Conservation (phyloP, 2,888 invertebrate species). For the Alentia gelatinosa region DNA sequence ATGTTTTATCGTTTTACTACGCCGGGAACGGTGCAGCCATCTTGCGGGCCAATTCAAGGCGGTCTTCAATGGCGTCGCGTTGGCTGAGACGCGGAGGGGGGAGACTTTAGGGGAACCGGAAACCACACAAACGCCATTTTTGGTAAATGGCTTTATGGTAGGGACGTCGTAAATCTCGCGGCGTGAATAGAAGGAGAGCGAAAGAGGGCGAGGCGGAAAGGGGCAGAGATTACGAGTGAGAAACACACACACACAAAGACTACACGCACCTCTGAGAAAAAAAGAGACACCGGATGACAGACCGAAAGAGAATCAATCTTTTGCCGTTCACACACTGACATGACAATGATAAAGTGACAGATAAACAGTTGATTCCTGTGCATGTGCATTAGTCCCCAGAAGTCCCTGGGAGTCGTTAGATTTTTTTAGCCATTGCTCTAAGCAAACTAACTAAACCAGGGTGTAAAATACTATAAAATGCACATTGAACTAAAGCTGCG, state of each 20-base stretch:
- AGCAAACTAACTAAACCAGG: background rate
- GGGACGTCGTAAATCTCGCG: background rate
- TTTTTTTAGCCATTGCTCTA: background rate
- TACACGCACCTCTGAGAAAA: background rate
- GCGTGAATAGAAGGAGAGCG: background rate
- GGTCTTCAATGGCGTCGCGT: background rate
- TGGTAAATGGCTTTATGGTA: background rate
- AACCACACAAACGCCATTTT: background rate
- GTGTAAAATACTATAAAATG: background rate
- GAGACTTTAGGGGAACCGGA: constrained; percentile 18
- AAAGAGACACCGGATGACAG: background rate
- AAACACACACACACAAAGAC: background rate
- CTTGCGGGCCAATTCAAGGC: background rate
- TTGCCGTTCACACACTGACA: constrained; percentile 8
- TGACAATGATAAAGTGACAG: constrained; percentile 30
- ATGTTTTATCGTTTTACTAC: constrained; percentile 35
- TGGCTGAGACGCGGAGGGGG: background rate
- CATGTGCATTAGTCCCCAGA: constrained; percentile 23
- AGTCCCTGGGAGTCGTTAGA: constrained; percentile 39
- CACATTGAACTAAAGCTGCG: background rate
- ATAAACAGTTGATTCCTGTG: constrained; percentile 28
- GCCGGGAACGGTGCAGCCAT: background rate
- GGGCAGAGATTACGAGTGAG: background rate
- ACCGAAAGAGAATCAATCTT: constrained; percentile 37
- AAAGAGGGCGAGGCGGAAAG: background rate